Conservation (phyloP, 2,113 vertebrate genomes). For the Megaleporinus macrocephalus region DNA sequence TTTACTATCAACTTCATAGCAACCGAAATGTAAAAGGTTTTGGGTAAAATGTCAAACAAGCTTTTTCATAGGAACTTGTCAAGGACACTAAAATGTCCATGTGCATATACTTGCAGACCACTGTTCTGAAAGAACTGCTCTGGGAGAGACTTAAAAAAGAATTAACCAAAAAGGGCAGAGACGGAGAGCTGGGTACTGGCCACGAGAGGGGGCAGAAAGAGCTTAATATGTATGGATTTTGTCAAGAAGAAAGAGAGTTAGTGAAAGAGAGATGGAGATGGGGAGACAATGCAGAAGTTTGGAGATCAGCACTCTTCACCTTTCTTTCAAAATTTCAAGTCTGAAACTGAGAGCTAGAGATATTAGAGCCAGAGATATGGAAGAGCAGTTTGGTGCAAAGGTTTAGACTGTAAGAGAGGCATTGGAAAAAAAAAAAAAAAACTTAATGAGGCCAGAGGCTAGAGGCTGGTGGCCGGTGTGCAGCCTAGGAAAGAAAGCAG, state of each 20-base stretch:
- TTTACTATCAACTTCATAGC: too few species aligned
- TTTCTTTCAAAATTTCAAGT: constrained; percentile 19
- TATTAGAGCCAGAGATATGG: not conserved
- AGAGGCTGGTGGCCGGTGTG: not conserved
- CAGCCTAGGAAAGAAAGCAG: not conserved
- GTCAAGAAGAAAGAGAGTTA: too few species aligned
- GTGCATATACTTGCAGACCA: too few species aligned
- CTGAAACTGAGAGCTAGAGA: not conserved
- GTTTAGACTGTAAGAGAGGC: not conserved
- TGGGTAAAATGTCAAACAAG: too few species aligned
- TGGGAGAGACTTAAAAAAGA: too few species aligned
- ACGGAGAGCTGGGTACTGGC: not conserved
- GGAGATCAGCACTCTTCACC: not conserved
- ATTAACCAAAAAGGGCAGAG: not conserved
- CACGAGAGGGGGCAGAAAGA: not conserved
- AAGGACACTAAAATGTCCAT: too few species aligned
- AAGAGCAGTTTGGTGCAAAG: not conserved
- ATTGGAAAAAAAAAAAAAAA: not conserved
- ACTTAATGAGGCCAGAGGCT: not conserved
- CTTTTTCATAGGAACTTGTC: too few species aligned
- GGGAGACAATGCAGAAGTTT: not conserved
- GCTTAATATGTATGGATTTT: not conserved
- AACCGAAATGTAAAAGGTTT: too few species aligned
- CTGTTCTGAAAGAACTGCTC: too few species aligned
- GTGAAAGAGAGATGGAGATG: constrained; percentile 1